Base-by-base conservation (phyloP, 2,113 vertebrate genomes). In the Tragelaphus imberbis region DNA sequence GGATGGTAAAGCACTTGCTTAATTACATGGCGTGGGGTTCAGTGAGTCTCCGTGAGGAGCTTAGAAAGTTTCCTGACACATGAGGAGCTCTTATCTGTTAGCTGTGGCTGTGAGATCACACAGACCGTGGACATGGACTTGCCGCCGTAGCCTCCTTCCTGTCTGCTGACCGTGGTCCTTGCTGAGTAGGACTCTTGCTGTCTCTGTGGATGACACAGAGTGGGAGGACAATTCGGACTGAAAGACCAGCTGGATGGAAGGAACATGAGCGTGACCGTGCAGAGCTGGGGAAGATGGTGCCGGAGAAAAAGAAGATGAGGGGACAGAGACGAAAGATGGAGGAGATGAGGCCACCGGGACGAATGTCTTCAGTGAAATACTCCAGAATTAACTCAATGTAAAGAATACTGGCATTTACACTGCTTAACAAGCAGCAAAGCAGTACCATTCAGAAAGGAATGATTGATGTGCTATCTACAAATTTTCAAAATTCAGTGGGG, bases 121-220 rank as follows among this genome's bases (percentile, higher is more conserved):
- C 7, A 7, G 13, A 8, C 0, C 1, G 0, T 51, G 9, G 14
- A 0, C 6, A 10, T 6, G 51, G 44, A 2, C 0, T 1, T 19
- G 19, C 0, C 6, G 11, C 0, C 7, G 1, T 4, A 12, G 13
- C 44, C 36, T 10, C 10, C 2, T 19, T 1, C 85, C 40, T 16
- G 2, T 30, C 4, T 56, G n/a, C 3, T 6, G 15, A 2, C 0
- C 7, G 0, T 15, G 30, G 27, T 11, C 27, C 13, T 2, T 1
- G 2, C 28, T 15, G 8, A 16, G 21, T 0, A 5, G 4, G 13
- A 23, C 3, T 25, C 12, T 36, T 5, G 36, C 49, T 55, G 68
- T 23, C 63, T 28, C 23, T 2, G 33, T 36, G 77, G 15, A 44
- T 3, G 77, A 7, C 3, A 53, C 51, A 0, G 2, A 12, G n/a